Evolutionary conservation across 2,113 vertebrate species (phyloP).

Genomic region (Turnix velox): DNA sequence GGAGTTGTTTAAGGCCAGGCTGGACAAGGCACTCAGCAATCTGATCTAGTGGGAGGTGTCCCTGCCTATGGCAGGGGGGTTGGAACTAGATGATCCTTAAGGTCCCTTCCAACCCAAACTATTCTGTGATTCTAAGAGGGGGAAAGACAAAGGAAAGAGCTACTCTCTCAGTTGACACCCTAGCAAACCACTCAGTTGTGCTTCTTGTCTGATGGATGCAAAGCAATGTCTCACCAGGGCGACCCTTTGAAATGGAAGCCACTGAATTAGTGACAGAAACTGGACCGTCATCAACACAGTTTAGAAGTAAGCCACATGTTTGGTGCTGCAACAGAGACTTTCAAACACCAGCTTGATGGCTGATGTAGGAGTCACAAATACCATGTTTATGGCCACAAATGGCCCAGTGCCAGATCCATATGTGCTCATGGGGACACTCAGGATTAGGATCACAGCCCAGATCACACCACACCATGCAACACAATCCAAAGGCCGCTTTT

Average conservation of each 20-base stretch:
- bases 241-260: neutral
- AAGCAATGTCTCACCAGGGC: neutral
- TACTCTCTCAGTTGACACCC: neutral
- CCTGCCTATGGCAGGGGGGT: too few relatives aligned
- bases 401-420: fast-evolving
- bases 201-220: neutral
- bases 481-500: neutral
- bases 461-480: neutral
- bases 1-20: too few relatives aligned
- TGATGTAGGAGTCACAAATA: fast-evolving
- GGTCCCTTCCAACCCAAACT: too few relatives aligned
- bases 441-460: neutral
- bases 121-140: too few relatives aligned
- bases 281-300: fast-evolving
- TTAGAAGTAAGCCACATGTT: neutral
- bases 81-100: too few relatives aligned
- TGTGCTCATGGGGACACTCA: fast-evolving
- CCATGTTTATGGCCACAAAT: fast-evolving
- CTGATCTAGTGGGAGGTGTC: too few relatives aligned
- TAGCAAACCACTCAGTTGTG: fast-evolving
- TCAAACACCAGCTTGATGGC: fast-evolving
- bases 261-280: fast-evolving
- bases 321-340: fast-evolving
- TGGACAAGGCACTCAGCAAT: too few relatives aligned
- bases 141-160: neutral